These are phyloP conservation scores for Campoletis sonorensis DNA, from an alignment of 1,140 invertebrate species.

Conservation along the genomic window DNA sequence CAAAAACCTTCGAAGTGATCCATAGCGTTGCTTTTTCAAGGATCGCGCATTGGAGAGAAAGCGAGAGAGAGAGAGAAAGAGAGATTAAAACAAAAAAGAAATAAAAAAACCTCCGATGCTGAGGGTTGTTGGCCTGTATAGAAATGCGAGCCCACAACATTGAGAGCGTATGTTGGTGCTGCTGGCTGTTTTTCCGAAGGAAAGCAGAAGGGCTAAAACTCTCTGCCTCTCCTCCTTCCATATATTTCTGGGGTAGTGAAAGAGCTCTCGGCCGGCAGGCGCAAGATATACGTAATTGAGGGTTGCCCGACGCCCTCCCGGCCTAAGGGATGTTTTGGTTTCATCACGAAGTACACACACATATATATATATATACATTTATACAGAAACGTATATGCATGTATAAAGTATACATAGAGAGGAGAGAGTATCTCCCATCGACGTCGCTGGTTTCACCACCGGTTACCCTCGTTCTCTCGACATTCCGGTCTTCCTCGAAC, in stretches of 20 bases:
- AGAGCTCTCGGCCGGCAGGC: conserved; percentile 49
- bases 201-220: conserved; percentile 21
- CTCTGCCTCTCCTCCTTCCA: conserved; percentile 1
- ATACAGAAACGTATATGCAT: not conserved
- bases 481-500: conserved; percentile 52
- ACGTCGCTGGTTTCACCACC: conserved; percentile 18
- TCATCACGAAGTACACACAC: conserved; percentile 64
- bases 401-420: conserved; percentile 1
- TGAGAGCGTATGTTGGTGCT: conserved; percentile 14
- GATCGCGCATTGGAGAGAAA: not conserved
- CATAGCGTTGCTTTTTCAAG: not conserved
- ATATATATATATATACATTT: conserved; percentile 1
- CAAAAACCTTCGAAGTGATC: too few species aligned
- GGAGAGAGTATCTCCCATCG: conserved; percentile 21
- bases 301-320: conserved; percentile 57
- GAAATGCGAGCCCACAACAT: not conserved
- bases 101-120: not conserved
- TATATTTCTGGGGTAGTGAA: not conserved
- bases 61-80: too few species aligned
- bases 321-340: conserved; percentile 73
- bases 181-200: conserved; percentile 24
- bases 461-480: conserved; percentile 33
- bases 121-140: conserved; percentile 14
- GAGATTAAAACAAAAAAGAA: not conserved
- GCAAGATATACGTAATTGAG: conserved; percentile 64